phyloP scores from a whole-genome alignment of 1,140 invertebrate species.

The Heliconius nattereri region DNA sequence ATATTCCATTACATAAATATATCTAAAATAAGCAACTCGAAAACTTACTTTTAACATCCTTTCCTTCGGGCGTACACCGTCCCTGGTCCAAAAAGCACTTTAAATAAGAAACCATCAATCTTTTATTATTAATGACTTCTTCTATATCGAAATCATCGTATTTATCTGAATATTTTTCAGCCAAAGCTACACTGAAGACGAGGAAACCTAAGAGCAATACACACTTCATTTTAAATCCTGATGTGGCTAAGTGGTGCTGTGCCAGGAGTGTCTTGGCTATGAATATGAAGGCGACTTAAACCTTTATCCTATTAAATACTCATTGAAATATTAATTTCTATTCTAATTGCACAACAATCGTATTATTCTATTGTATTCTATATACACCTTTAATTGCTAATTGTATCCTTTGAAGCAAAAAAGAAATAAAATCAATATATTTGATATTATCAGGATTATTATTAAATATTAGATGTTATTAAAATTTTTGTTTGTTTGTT shows the following conservation, averaged over 20 bases:
- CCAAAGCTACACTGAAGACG: constrained; percentile 52
- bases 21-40: neutral
- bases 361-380: constrained; percentile 6
- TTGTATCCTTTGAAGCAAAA: neutral
- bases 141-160: constrained; percentile 1
- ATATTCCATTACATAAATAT: no score
- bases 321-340: neutral
- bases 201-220: neutral
- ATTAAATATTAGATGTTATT: neutral
- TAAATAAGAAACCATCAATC: neutral
- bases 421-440: no score
- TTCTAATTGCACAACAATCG: constrained; percentile 2
- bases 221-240: neutral
- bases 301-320: neutral
- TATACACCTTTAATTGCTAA: neutral
- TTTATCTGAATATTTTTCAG: neutral
- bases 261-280: neutral
- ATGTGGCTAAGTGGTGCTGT: neutral
- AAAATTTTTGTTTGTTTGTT: neutral
- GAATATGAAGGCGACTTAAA: neutral
- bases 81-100: constrained; percentile 6
- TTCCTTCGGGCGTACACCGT: neutral
- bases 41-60: constrained; percentile 2
- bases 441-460: neutral
- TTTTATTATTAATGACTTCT: neutral